Base-by-base conservation (phyloP, 2,113 vertebrate genomes). In the Saccopteryx bilineata region DNA sequence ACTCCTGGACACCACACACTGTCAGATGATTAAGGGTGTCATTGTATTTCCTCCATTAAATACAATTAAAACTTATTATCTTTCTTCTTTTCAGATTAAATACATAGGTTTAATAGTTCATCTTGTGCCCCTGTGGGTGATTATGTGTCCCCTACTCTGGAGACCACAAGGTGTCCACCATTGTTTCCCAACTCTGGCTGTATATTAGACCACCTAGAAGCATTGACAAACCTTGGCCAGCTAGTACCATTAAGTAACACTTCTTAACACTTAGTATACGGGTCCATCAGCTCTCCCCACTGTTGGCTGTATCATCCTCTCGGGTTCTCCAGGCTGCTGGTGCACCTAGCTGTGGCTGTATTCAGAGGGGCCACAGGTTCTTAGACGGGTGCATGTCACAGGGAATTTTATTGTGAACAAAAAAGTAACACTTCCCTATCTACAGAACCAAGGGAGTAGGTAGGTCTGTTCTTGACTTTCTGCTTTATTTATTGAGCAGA, bases 401-500 rank as follows among this genome's bases (percentile, higher is more conserved):
- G 48, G 54, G 58, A 54, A 61, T 90, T 50, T 79, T 61, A 87
- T 18, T 79, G 76, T 87, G 71, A 87, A 84, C 21, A 48, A 28
- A 85, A 81, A 80, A 63, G 68, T 24, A 82, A 33, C 21, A 63
- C 61, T 78, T 87, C 18, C 28, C 56, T 52, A 56, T 93, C 56
- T 80, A 23, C 71, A 54, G 81, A 89, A 82, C 58, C n/a, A 86
- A 78, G 74, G 9, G 11, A 33, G 54, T 23, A 60, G 66, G 88
- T 91, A 52, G 8, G 18, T 76, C 26, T 89, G 18, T 68, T 88
- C 61, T 78, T 78, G 61, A 65, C 56, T 78, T 72, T 71, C 9
- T 63, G 2, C 66, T 92, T 65, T 90, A 71, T 88, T 72, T 80
- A 7, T 61, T 85, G 66, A 94, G 33, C 33, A 81, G 79, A 87